These are phyloP conservation scores for Gymnodraco acuticeps DNA, from an alignment of 2,797 vertebrate species.

Conservation along the genomic window DNA sequence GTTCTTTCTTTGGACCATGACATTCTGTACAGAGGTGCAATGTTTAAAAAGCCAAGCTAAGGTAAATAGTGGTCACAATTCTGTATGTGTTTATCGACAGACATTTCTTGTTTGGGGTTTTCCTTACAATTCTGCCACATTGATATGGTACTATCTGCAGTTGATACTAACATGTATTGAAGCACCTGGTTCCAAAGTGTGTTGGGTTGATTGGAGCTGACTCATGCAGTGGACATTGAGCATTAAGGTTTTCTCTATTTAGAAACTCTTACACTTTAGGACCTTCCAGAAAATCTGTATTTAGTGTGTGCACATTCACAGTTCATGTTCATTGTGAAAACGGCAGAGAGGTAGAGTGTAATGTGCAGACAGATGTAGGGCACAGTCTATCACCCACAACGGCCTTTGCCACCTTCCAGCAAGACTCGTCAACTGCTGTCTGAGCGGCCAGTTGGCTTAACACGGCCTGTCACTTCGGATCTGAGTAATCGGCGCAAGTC, in stretches of 20 bases:
- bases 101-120: not conserved
- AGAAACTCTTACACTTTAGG: slow-evolving; percentile 36
- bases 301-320: not conserved
- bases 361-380: slow-evolving; percentile 17
- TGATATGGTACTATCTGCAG: not conserved
- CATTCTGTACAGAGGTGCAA: not conserved
- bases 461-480: slow-evolving; percentile 63
- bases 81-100: not conserved
- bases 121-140: too few relatives aligned
- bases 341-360: slow-evolving; percentile 24
- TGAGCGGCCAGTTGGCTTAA: slow-evolving; percentile 55
- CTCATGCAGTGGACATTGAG: not conserved
- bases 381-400: slow-evolving; percentile 40
- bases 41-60: not conserved
- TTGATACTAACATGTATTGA: not conserved
- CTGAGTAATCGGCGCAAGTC: slow-evolving; percentile 55
- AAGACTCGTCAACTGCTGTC: slow-evolving; percentile 42
- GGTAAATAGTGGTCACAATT: too few relatives aligned
- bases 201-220: not conserved
- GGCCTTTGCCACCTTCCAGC: slow-evolving; percentile 63
- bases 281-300: slow-evolving; percentile 19
- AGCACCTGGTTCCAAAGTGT: not conserved
- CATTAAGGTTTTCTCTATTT: slow-evolving; percentile 46
- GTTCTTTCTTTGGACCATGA: not conserved
- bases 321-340: slow-evolving; percentile 11